Evolutionary conservation across 2,797 vertebrate genomes (phyloP), one percentile per base, ranked within the genome.

Genomic region (Trachops cirrhosus): DNA sequence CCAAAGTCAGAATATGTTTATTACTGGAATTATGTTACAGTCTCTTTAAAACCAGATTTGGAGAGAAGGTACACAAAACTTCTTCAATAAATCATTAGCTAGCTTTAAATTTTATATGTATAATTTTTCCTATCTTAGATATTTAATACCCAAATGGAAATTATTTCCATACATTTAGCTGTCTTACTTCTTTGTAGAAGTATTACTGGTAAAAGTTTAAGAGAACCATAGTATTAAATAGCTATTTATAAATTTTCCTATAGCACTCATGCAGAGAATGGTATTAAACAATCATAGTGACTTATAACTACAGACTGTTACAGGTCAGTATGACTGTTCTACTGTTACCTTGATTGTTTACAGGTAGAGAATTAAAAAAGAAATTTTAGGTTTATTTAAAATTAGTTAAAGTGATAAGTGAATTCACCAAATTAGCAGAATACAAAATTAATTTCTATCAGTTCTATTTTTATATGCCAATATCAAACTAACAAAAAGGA

Each of bases 11-110:
- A 91, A 94, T n/a, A 50, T 57, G 52, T 88, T 96, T 94, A 89
- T 96, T 93, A n/a, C 39, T 79, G 62, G 78, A 96, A 70, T 91
- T 94, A 70, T 57, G 26, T 93, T 93, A 86, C 5, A 79, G 46
- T 86, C 52, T 93, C 34, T 79, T 96, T 95, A 92, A 94, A 95
- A 34, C 57, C 59, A 92, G 24, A 84, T 93, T 89, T 94, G 59
- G 39, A 91, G n/a, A 73, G 32, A 89, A 19, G 67, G 29, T 46
- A 57, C 88, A 71, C 62, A 57, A 83, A 86, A 59, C 15, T 2
- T 48, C 85, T 88, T 93, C 85, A 95, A 41, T 86, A 59, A 94
- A 34, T 92, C 54, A 37, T 96, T 94, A 93, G 85, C 59, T 83
- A 91, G 67, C 26, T 95, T 97, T 91, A 89, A 67, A 37, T 94